Evolutionary conservation across 2,113 vertebrate genomes (phyloP).

Genomic region (Mixornis gularis): DNA sequence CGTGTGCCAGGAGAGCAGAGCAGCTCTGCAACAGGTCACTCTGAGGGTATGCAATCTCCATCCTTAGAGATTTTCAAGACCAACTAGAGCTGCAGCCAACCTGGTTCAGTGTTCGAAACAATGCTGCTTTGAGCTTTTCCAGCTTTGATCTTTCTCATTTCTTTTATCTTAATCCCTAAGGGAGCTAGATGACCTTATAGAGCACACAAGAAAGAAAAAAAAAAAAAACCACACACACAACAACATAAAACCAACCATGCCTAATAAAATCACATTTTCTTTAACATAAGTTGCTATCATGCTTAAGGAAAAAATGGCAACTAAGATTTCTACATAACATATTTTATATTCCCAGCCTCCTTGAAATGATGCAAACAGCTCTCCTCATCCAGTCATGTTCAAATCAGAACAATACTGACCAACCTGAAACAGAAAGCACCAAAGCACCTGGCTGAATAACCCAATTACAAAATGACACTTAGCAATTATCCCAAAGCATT

Average conservation of each 20-base stretch:
- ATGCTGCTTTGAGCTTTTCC: slow-evolving; percentile 30
- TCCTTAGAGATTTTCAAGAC: slow-evolving; percentile 5
- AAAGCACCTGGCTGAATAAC: neutral
- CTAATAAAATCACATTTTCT: neutral
- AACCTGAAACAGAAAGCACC: neutral
- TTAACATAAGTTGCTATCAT: neutral
- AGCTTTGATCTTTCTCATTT: slow-evolving; percentile 35
- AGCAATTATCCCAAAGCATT: neutral
- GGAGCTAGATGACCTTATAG: neutral
- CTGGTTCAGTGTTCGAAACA: neutral
- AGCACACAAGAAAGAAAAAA: neutral
- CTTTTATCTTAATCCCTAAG: slow-evolving; percentile 20
- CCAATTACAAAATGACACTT: neutral
- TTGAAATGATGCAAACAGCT: neutral
- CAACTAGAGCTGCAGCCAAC: neutral
- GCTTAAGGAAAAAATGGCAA: neutral
- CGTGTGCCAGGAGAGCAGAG: rapidly evolving
- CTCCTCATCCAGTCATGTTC: neutral
- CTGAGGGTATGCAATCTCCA: neutral
- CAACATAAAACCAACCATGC: neutral
- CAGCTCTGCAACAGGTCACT: neutral
- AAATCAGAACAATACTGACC: neutral
- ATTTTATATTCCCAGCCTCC: neutral
- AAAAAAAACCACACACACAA: too few relatives aligned
- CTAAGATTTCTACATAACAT: neutral